Conservation (phyloP, 2,888 invertebrate species). For the Drosophila sordidapex region DNA sequence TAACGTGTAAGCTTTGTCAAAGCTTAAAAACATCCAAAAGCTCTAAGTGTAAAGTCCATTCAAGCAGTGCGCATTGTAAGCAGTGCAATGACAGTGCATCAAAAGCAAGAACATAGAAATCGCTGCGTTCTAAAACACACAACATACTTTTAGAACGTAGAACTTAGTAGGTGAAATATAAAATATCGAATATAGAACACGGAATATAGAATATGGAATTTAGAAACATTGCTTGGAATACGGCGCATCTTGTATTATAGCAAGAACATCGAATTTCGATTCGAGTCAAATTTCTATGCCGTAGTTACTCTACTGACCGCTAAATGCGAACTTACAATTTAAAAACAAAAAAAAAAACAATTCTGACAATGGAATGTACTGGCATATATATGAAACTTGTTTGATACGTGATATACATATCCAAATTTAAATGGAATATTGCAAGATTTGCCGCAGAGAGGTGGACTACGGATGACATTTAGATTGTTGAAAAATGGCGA, state of each 20-base stretch:
- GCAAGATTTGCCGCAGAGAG: not conserved
- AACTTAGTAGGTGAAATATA: conserved; percentile 4
- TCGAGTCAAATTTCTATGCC: not conserved
- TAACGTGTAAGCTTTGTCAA: not conserved
- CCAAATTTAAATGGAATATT: not conserved
- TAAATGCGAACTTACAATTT: not conserved
- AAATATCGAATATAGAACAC: not conserved
- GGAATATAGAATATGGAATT: not conserved
- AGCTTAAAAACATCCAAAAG: conserved; percentile 4
- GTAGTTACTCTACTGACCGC: conserved; percentile 28
- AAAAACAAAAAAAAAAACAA: no score
- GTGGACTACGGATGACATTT: not conserved
- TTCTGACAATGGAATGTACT: not conserved
- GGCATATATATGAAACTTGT: not conserved
- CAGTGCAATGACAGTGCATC: conserved; percentile 7
- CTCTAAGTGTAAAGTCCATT: not conserved
- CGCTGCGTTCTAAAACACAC: not conserved
- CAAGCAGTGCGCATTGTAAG: conserved; percentile 20
- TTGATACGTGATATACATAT: not conserved
- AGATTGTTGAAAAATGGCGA: not conserved
- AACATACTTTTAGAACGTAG: not conserved
- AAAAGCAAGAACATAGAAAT: not conserved
- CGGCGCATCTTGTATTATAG: conserved; percentile 13
- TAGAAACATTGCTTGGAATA: not conserved
- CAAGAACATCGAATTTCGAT: conserved; percentile 9